A percentile compares a stretch with the other conserved stretches of the same genome.
Conservation (phyloP, 2,113 vertebrate species). For the Gymnorhina tibicen region DNA sequence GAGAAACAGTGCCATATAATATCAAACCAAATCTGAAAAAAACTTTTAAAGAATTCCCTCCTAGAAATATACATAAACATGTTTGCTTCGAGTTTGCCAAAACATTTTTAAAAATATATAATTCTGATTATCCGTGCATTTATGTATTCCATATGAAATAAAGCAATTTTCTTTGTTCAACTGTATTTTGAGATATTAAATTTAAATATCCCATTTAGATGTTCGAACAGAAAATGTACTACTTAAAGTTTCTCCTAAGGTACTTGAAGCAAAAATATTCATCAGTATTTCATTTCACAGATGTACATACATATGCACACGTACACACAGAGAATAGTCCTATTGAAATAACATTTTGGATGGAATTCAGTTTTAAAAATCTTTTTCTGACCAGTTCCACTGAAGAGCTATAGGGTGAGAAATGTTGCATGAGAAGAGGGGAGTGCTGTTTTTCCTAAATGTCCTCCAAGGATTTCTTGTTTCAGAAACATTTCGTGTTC, state of each 20-base stretch:
- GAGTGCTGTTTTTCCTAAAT: neutral
- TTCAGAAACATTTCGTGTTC: neutral
- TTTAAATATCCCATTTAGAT: neutral
- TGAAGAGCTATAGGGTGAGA: neutral
- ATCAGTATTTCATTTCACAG: neutral
- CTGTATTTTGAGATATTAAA: neutral
- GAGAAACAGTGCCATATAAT: neutral
- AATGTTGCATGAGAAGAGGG: neutral
- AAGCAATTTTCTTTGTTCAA: neutral
- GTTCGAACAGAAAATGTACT: neutral
- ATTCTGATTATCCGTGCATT: neutral
- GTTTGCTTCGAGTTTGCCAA: neutral
- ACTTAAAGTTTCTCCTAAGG: neutral
- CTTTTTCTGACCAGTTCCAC: neutral
- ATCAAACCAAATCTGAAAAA: neutral
- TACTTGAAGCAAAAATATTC: neutral
- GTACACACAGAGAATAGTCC: rapidly evolving
- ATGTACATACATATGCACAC: rapidly evolving
- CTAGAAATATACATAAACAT: neutral
- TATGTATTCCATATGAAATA: neutral
- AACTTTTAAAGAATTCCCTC: neutral
- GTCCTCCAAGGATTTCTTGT: neutral
- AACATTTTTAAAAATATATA: neutral
- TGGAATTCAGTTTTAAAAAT: neutral
- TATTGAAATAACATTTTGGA: neutral